These are phyloP conservation scores for Lophotriccus pileatus DNA, from an alignment of 2,797 vertebrate species.

Conservation along the genomic window DNA sequence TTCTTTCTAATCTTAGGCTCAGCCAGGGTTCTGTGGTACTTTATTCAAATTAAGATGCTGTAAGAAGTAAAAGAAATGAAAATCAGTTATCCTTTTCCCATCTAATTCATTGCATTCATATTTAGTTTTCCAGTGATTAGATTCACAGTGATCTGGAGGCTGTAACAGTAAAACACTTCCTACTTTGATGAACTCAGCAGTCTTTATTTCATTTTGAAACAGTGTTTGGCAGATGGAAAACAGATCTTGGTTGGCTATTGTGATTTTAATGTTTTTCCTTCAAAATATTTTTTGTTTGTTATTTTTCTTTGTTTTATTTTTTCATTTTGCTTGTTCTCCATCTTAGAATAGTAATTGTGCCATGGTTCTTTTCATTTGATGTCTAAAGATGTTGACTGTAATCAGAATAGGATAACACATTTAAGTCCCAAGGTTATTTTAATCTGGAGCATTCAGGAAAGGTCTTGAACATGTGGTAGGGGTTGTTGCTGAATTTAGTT, in stretches of 20 bases:
- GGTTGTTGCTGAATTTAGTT: background rate
- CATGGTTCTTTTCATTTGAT: background rate
- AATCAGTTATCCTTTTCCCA: background rate
- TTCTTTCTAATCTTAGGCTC: background rate
- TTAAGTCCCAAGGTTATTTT: background rate
- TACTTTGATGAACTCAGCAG: slow-evolving; percentile 32
- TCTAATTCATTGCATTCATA: background rate
- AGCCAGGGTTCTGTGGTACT: background rate
- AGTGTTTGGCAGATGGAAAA: slow-evolving; percentile 5
- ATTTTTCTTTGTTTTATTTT: too few species aligned
- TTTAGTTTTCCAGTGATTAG: slow-evolving; percentile 18
- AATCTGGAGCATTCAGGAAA: background rate
- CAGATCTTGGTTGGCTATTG: background rate
- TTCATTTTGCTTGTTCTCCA: background rate
- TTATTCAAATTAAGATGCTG: background rate
- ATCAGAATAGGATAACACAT: background rate
- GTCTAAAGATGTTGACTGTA: background rate
- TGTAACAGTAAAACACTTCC: background rate
- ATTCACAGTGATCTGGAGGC: background rate
- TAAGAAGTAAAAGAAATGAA: background rate
- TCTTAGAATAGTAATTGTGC: background rate
- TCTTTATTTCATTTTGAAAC: slow-evolving; percentile 29
- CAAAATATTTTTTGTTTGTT: background rate
- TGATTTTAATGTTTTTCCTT: background rate
- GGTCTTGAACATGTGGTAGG: background rate